Evolutionary conservation across 1,140 invertebrate genomes (phyloP), one percentile per base, ranked within the genome.

Genomic region (Trypoxylus dichotomus): DNA sequence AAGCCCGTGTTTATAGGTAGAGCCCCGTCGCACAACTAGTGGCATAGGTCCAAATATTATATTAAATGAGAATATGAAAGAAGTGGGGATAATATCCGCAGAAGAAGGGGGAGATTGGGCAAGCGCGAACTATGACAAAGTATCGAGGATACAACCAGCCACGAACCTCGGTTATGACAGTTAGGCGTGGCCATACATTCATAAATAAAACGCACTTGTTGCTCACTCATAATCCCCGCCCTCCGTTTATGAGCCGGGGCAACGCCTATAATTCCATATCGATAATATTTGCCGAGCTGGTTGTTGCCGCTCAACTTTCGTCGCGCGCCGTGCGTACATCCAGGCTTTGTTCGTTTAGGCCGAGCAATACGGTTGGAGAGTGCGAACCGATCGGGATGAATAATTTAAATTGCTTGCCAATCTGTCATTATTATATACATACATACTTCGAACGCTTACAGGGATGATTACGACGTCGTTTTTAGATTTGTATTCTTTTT

Each of bases 161-260:
- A 83, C 78, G 78, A 21, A 79, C 74, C 75, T 68, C 82, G 82
- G 83, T 86, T 86, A 86, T 86, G 85, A 86, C 85, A 85, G 83
- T 80, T 83, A 81, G 85, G 85, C 83, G 85, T 83, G 54, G 82
- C 79, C 81, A 19, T 73, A 79, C 76, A 81, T 83, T 85, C 84
- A 86, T 86, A 85, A 85, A 86, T 85, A 86, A 84, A 83, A 83
- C 82, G 79, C 84, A 85, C 85, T 86, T 85, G 85, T 85, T 86
- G 85, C 83, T 78, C 79, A 78, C 77, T 82, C 79, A 84, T 85
- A 85, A 83, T 84, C 83, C 80, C 81, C 85, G 85, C 85, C 85
- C 80, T 82, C 71, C 75, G 81, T 77, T 77, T 68, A 68, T 68
- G 21, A 29, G 60, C 3, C 11, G 27, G 60, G 60, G 60, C 8